phyloP scores from a whole-genome alignment of 2,113 vertebrate genomes.

The Argyrosomus japonicus region DNA sequence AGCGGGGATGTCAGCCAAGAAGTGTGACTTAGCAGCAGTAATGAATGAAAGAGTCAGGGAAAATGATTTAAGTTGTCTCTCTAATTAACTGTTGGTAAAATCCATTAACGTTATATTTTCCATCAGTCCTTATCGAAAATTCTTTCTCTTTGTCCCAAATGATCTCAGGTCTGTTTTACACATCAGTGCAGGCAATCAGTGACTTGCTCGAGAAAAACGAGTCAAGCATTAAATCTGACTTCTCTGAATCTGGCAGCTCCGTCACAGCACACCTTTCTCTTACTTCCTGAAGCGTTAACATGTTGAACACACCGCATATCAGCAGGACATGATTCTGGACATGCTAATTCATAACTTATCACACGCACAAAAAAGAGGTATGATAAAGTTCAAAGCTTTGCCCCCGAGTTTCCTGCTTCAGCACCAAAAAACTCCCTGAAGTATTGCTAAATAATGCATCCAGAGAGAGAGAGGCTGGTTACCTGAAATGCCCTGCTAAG shows the following conservation, averaged over 20 bases:
- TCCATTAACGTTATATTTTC: slow-evolving; percentile 37
- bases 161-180: slow-evolving; percentile 13
- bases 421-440: slow-evolving; percentile 39
- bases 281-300: neutral
- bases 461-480: slow-evolving; percentile 17
- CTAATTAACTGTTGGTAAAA: slow-evolving; percentile 16
- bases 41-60: neutral
- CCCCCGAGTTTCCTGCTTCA: slow-evolving; percentile 24
- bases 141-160: neutral
- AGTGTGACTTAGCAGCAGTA: neutral
- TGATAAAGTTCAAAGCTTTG: slow-evolving; percentile 46
- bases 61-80: slow-evolving; percentile 22
- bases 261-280: neutral
- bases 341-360: neutral
- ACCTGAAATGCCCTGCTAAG: slow-evolving; percentile 62
- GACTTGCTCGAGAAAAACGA: slow-evolving; percentile 14
- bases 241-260: neutral
- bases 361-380: neutral
- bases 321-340: slow-evolving; percentile 13
- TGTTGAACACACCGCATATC: neutral
- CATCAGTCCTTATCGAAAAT: neutral
- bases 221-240: slow-evolving; percentile 8
- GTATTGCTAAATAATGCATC: slow-evolving; percentile 61
- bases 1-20: neutral
- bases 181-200: slow-evolving; percentile 6